Base-by-base conservation (phyloP, 1,140 invertebrate species). In the Rhysida immarginata region DNA sequence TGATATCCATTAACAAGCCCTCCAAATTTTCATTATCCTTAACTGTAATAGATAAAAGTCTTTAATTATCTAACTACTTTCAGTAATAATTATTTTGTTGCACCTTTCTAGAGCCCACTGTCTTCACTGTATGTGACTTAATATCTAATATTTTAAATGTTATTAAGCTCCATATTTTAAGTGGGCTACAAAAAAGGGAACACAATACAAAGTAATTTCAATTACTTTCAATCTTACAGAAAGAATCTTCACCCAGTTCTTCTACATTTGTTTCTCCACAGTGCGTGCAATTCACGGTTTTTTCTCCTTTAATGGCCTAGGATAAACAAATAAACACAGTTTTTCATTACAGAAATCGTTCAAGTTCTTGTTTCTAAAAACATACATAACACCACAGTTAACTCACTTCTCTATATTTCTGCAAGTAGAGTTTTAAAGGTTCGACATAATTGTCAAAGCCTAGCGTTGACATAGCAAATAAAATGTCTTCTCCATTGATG, bases 381-480 rank as follows among this genome's bases (percentile, higher is more conserved):
- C 2, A 48, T 2, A n/a, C n/a, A n/a, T n/a, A n/a, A n/a, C n/a
- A n/a, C n/a, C n/a, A n/a, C n/a, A n/a, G n/a, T n/a, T n/a, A n/a
- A 59, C 29, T 43, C 58, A 74, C 83, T 71, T 98, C 93, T 74
- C 95, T 78, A 68, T 96, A 99, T 73, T 97, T 98, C 70, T 96
- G 90, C 26, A 99, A 74, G 71, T 96, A 99, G 20, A 94, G 68
- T 75, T 96, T 96, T 21, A 99, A 70, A 0, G 95, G 94, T 65
- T 98, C 95, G 16, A 99, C 86, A 71, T 99, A 99, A 71, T 94
- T 96, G 65, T 99, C 96, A 74, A 99, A 99, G 13, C 96, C 96
- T 16, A 99, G 75, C 2, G 84, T 86, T 44, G 88, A 87, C 85
- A 99, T 96, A 0, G 96, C 95, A 72, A 89, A 96, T 11, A 97